Base-by-base conservation (phyloP, 2,888 invertebrate species). In the Phragmatobia fuliginosa region DNA sequence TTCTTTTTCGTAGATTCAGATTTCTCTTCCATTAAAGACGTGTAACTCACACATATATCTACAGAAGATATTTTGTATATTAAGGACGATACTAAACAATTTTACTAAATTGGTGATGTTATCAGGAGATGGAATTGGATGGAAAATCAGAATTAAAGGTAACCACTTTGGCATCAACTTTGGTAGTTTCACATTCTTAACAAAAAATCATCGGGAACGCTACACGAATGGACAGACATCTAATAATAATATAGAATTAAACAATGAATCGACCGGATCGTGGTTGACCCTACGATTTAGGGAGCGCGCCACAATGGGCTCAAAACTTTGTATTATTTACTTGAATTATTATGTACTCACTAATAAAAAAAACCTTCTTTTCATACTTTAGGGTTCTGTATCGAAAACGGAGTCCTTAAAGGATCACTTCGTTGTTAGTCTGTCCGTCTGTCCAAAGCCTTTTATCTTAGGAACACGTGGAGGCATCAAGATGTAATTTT, bases 241-340 rank as follows among this genome's bases (percentile, higher is more conserved):
- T 74, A 79, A 75, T 80, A 83, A 83, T 79, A 83, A 82, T 75
- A 82, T 77, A 70, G 70, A 77, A 82, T 80, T 80, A 74, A 72
- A 75, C 76, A 78, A 83, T 75, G 77, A 75, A 75, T 79, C 70
- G 77, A 75, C 70, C 69, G 67, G 70, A 69, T 66, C 75, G 31
- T 16, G 25, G 28, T 32, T 84, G 85, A 83, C 83, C 85, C 83
- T 76, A 70, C 68, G 67, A 66, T 80, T 79, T 75, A 65, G 73
- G 68, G 65, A 45, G 28, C 68, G 10, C 0, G 66, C 76, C 62
- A 81, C 71, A 79, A 65, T 71, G 77, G 74, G 1, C 21, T 62
- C 79, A 56, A 14, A 32, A 45, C n/a, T 25, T 28, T 25, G 3
- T 52, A 25, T 25, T 10, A 52, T n/a, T 52, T 25, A 4, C n/a